Base-by-base conservation (phyloP, 2,888 invertebrate species). In the Aromia moschata region DNA sequence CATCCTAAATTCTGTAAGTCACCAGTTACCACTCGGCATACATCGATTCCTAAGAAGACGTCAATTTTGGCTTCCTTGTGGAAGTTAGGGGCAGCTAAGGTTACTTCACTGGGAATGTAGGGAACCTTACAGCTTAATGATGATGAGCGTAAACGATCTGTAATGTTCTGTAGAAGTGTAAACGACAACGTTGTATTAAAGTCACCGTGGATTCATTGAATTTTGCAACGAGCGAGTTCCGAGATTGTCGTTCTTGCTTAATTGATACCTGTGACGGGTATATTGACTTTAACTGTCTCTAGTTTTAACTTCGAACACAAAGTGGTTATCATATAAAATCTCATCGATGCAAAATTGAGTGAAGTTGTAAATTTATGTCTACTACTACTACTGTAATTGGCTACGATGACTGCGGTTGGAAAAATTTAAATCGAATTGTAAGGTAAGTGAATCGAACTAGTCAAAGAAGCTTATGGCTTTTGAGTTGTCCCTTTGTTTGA, bases 241-340 rank as follows among this genome's bases (percentile, higher is more conserved):
- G 16, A 1, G 15, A 41, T 41, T 10, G 9, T 41, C 2, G 41
- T 11, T 17, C 17, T 41, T n/a, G 17, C 14, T 16, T 41, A 10
- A 41, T 41, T 41, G 1, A 41, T 41, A 14, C 41, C 41, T 16
- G 41, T 16, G 11, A 41, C 17, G 10, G 43, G 43, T 10, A 43
- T 43, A 12, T 43, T 43, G 20, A 43, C 43, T n/a, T 11, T 43
- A 3, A 20, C 10, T 43, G 18, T 17, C 2, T 43, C 20, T 17
- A 43, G 11, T 18, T 20, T 43, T 43, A 43, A 43, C 18, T 43
- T 43, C n/a, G 40, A 40, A 14, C 40, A 40, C n/a, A 40, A 40
- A 9, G 16, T 40, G n/a, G 16, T 40, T 16, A 17, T 40, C 40
- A 40, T 40, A 14, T 40, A 40, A 9, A 40, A n/a, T 40, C 17